Evolutionary conservation across 2,797 vertebrate genomes (phyloP).

Genomic region (Parauchenoglanis punctatus): DNA sequence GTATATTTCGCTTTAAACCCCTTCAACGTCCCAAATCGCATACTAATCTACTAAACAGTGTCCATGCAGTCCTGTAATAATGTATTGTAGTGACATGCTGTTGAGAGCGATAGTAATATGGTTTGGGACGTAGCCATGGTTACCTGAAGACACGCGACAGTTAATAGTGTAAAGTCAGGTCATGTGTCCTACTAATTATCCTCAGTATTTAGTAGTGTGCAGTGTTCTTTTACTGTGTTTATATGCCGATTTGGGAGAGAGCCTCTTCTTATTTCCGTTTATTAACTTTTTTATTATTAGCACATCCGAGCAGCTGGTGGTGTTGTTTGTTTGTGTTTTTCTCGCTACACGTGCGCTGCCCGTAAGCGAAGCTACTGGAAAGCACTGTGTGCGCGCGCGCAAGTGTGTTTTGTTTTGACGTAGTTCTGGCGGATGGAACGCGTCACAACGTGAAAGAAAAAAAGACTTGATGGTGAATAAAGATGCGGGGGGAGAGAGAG

Average conservation of each 20-base stretch:
- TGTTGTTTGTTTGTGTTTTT: slow-evolving; percentile 26
- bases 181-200: neutral
- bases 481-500: neutral
- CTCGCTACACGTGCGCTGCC: slow-evolving; percentile 16
- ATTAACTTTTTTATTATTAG: neutral
- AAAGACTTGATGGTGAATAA: neutral
- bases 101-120: neutral
- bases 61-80: neutral
- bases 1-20: neutral
- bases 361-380: slow-evolving; percentile 13
- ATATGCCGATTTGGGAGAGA: neutral
- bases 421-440: slow-evolving; percentile 54
- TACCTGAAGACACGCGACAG: slow-evolving; percentile 58
- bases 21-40: neutral
- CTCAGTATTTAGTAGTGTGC: neutral
- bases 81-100: neutral
- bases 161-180: slow-evolving; percentile 1
- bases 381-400: neutral
- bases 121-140: slow-evolving; percentile 52
- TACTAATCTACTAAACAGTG: neutral
- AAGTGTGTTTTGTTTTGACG: slow-evolving; percentile 52
- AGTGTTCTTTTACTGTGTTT: neutral
- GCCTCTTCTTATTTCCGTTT: neutral
- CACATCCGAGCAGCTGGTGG: neutral
- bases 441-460: neutral